A percentile compares a stretch with the other conserved stretches of the same genome.
Evolutionary conservation across 1,140 invertebrate species (phyloP).

Genomic region (Polyergus mexicanus): DNA sequence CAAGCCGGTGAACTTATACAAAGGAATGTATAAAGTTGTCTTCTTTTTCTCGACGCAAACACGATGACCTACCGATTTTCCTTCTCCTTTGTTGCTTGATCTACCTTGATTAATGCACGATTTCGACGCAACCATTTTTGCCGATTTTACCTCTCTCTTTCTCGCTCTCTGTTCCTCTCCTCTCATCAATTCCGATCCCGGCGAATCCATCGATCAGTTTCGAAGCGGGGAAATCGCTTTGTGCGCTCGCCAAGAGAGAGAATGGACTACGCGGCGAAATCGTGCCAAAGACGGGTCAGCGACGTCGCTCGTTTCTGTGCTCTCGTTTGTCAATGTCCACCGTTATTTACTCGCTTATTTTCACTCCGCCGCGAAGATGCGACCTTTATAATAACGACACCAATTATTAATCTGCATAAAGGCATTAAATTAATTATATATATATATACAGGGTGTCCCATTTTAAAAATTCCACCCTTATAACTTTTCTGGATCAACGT

Average conservation of each 20-base stretch:
- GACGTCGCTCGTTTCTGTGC: constrained; percentile 27
- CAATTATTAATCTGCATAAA: constrained; percentile 40
- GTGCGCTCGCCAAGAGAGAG: constrained; percentile 1
- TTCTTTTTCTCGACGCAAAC: constrained; percentile 2
- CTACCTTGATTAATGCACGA: constrained; percentile 54
- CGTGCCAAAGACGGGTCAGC: constrained; percentile 39
- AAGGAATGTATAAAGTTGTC: constrained; percentile 4
- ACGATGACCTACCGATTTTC: not conserved
- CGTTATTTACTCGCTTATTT: constrained; percentile 44
- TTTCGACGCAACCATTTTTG: not conserved
- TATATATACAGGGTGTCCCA: too few species aligned
- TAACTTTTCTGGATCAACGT: too few species aligned
- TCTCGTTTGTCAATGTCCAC: constrained; percentile 40
- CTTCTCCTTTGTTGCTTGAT: not conserved
- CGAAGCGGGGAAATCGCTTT: constrained; percentile 45
- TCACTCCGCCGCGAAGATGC: not conserved
- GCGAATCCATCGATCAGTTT: constrained; percentile 45
- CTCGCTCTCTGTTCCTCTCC: not conserved
- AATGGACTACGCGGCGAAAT: constrained; percentile 28
- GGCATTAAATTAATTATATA: too few species aligned
- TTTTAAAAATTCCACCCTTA: too few species aligned
- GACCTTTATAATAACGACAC: constrained; percentile 18
- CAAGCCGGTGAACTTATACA: constrained; percentile 20
- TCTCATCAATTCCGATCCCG: constrained; percentile 53
- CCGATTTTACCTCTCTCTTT: constrained; percentile 26